Percentiles rank a stretch among this genome's conserved stretches.
Evolutionary conservation across 2,888 invertebrate genomes (phyloP).

Genomic region (Cephus nigrinus): DNA sequence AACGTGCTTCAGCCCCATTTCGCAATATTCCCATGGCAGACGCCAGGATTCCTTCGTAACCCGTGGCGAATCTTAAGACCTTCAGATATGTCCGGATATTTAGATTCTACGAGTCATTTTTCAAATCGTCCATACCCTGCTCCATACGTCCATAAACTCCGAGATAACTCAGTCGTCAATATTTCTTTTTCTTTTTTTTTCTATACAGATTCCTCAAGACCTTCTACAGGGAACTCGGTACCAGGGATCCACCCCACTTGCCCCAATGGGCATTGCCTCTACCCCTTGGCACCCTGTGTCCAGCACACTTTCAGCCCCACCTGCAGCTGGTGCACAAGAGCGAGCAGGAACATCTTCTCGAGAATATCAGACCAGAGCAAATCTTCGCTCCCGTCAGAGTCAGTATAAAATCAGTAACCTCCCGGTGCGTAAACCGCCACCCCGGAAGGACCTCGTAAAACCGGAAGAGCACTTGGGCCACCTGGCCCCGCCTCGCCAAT

Average conservation of each 20-base stretch:
- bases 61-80: background rate
- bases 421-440: background rate
- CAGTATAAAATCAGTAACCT: constrained; percentile 37
- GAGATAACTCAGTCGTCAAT: background rate
- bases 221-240: constrained; percentile 67
- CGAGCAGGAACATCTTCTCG: constrained; percentile 58
- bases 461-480: background rate
- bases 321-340: constrained; percentile 64
- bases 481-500: background rate
- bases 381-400: constrained; percentile 68
- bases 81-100: background rate
- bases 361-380: constrained; percentile 66
- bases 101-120: background rate
- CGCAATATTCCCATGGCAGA: background rate
- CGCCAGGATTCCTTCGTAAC: background rate
- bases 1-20: background rate
- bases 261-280: constrained; percentile 68
- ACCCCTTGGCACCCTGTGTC: constrained; percentile 67
- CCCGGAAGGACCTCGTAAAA: background rate
- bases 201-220: constrained; percentile 65
- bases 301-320: constrained; percentile 69
- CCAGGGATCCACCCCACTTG: constrained; percentile 66
- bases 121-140: background rate
- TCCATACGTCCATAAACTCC: background rate
- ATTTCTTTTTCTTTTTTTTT: background rate